Base-by-base conservation (phyloP, 1,140 invertebrate genomes). In the Ephestia elutella region DNA sequence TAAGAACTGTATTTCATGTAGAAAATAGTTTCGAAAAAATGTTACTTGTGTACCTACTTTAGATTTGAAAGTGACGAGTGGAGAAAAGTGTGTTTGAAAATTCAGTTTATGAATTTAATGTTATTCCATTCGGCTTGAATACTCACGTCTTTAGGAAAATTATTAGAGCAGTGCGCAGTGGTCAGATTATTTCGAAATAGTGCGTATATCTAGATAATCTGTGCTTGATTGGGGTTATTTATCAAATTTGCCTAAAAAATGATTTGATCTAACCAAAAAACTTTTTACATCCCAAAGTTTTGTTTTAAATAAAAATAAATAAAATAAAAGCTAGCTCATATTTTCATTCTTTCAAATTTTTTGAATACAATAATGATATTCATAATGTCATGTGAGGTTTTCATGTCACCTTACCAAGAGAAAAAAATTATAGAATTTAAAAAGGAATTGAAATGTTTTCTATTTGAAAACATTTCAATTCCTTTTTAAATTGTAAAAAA, bases 221-320 rank as follows among this genome's bases (percentile, higher is more conserved):
- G 4, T 64, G 64, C n/a, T 59, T 49, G 13, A 59, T 65, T 9
- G 62, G 57, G 20, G 13, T 44, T 10, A 11, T 15, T 3, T 49
- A 49, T 50, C 38, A 32, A 0, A 25, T 49, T 7, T 64, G 57
- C 54, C 8, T 30, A 18, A 25, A 51, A 10, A 66, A 70, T 51
- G n/a, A n/a, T 13, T 62, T 5, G 25, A 28, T 54, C 65, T n/a
- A n/a, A n/a, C n/a, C n/a, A n/a, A n/a, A n/a, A n/a, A n/a, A n/a
- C n/a, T n/a, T n/a, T n/a, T n/a, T 25, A 30, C 28, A 17, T 44
- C 17, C 49, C 17, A 68, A 56, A 61, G 70, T 15, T 65, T 71
- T 58, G 57, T 67, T 4, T 56, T 73, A 10, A 73, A 73, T 35
- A n/a, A n/a, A n/a, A n/a, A n/a, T n/a, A n/a, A n/a, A n/a, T 18